These are phyloP conservation scores for Drosophila histrio DNA, from an alignment of 2,888 invertebrate genomes.

Conservation along the genomic window DNA sequence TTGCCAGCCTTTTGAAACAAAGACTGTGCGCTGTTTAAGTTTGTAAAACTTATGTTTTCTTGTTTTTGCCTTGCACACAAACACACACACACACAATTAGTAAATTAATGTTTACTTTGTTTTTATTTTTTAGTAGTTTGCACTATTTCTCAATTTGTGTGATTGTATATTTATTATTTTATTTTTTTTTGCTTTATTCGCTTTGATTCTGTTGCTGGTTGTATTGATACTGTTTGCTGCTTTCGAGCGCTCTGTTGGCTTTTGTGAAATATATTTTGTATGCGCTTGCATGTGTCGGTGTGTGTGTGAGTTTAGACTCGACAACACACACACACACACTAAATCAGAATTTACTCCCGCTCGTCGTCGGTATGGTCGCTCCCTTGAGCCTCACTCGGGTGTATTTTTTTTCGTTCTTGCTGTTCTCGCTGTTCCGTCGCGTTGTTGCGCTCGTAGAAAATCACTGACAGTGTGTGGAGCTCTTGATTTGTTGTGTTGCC, in stretches of 20 bases:
- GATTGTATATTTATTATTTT: too few relatives aligned
- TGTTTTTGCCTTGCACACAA: constrained; percentile 2
- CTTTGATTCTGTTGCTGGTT: constrained; percentile 41
- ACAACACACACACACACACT: constrained; percentile 8
- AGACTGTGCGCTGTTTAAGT: constrained; percentile 10
- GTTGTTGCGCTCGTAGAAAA: constrained; percentile 15
- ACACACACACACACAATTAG: too few relatives aligned
- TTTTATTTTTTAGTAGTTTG: constrained; percentile 11
- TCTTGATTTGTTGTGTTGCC: constrained; percentile 16
- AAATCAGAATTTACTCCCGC: constrained; percentile 48
- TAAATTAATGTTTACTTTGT: background rate
- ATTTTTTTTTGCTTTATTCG: constrained; percentile 11
- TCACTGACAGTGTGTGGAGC: constrained; percentile 19
- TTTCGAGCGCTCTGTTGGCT: constrained; percentile 35
- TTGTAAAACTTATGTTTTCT: background rate
- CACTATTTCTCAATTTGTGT: constrained; percentile 34
- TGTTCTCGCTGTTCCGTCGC: constrained; percentile 2
- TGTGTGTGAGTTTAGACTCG: constrained; percentile 17
- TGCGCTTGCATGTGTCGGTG: constrained; percentile 1
- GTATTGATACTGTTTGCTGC: constrained; percentile 52
- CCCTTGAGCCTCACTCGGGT: constrained; percentile 39
- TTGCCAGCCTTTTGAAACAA: constrained; percentile 52
- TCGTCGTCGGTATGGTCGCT: constrained; percentile 17
- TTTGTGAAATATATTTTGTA: constrained; percentile 45
- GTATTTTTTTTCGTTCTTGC: constrained; percentile 10